A percentile compares a stretch with the other conserved stretches of the same genome.
Evolutionary conservation across 2,797 vertebrate genomes (phyloP).

Genomic region (Danio albolineatus): DNA sequence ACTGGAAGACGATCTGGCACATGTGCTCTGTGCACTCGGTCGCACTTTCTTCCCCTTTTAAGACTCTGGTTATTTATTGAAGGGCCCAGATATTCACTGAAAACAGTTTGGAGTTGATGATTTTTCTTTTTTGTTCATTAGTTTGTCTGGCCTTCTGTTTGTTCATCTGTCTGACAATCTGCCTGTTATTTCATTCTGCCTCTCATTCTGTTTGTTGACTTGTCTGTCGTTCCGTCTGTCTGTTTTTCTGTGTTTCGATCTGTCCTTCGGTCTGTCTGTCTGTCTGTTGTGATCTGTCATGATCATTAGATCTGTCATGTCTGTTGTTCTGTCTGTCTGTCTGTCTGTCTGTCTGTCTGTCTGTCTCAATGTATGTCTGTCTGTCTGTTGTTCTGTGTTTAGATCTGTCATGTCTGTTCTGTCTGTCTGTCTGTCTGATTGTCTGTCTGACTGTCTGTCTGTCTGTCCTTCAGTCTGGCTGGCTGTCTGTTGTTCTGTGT

Average conservation of each 20-base stretch:
- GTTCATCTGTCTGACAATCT: too few species aligned
- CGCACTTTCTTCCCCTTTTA: neutral
- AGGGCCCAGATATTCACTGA: neutral
- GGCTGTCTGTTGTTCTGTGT: too few species aligned
- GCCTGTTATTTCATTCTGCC: too few species aligned
- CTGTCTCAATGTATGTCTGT: too few species aligned
- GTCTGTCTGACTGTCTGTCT: too few species aligned
- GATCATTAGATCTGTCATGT: neutral
- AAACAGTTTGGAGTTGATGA: neutral
- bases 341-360: neutral
- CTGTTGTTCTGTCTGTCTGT: neutral
- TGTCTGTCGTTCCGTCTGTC: neutral
- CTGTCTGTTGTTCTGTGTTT: neutral
- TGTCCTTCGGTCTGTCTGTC: neutral
- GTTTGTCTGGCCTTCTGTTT: too few species aligned
- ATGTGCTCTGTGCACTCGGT: neutral
- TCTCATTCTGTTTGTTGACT: too few species aligned
- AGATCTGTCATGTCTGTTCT: too few species aligned
- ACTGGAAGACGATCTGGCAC: neutral
- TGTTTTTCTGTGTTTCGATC: too few species aligned
- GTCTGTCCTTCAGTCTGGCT: too few species aligned
- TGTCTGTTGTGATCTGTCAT: neutral
- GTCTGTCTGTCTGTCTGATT: too few species aligned
- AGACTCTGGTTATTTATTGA: neutral
- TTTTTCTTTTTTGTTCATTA: neutral